These are phyloP conservation scores for Myiozetetes cayanensis DNA, from an alignment of 2,113 vertebrate genomes.

Conservation along the genomic window DNA sequence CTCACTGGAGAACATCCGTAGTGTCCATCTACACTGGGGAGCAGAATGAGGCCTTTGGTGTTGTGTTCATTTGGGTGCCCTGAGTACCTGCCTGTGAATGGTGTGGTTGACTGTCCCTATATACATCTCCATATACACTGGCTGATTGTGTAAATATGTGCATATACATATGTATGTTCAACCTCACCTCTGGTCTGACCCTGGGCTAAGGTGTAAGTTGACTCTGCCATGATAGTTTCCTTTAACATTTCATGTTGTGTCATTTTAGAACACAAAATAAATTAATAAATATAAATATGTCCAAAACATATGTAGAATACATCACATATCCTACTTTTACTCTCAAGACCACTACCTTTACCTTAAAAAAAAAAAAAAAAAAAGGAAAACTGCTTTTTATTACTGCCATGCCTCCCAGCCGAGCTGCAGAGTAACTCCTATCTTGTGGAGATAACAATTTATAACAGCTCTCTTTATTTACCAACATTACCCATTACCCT, in stretches of 20 bases:
- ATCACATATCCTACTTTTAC: background rate
- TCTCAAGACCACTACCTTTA: background rate
- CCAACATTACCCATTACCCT: background rate
- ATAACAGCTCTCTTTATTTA: background rate
- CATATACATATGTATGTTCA: background rate
- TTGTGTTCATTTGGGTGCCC: background rate
- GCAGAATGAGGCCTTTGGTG: background rate
- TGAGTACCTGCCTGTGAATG: background rate
- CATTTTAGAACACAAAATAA: background rate
- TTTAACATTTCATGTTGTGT: background rate
- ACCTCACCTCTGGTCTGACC: background rate
- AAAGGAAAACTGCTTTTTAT: background rate
- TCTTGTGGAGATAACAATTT: background rate
- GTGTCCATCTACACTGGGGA: background rate
- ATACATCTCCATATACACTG: background rate
- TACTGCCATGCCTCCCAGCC: background rate
- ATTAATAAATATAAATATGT: background rate
- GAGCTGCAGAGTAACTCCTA: background rate
- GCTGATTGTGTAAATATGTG: too few relatives aligned
- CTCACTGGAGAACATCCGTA: background rate
- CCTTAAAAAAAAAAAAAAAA: background rate
- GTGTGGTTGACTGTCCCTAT: too few relatives aligned
- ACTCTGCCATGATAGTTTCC: background rate
- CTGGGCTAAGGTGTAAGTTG: fast-evolving
- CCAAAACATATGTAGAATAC: background rate